Base-by-base conservation (phyloP, 2,113 vertebrate genomes). In the Toxotes jaculatrix region DNA sequence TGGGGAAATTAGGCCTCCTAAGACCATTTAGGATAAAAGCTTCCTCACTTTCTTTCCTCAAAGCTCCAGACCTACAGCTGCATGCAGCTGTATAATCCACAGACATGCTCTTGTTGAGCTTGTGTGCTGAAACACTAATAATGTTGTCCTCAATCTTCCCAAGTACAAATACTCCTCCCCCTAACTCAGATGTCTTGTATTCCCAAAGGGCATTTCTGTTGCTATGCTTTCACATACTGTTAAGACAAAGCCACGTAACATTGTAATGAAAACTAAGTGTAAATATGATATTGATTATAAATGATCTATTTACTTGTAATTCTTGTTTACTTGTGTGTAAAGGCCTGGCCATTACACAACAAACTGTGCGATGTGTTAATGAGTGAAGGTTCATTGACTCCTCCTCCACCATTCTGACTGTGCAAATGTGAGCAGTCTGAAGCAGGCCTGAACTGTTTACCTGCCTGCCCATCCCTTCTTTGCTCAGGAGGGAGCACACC, bases 61-160 rank as follows among this genome's bases (percentile, higher is more conserved):
- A 51, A 69, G 31, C 21, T 47, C 49, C 42, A 43, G 61, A 16
- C 27, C 40, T 42, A 21, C 77, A 81, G 77, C 60, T 80, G 51
- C 56, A 49, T 73, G 64, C 63, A 71, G 77, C 80, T 88, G 75
- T 65, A 40, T 62, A 38, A 34, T 4, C 0, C 75, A 87, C 78
- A 88, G 19, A 64, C 47, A 3, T 27, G 40, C 74, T 62, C 72
- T 87, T 90, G 82, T 87, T 79, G 27, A 68, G 57, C 61, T 74
- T 65, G 55, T 68, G 7, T 47, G 55, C 55, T 74, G 31, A 71
- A 85, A 88, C 84, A 87, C 53, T 71, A 32, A 47, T 32, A 34
- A 32, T 82, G 81, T 82, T 89, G 77, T 89, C 45, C 16, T 69
- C 16, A n/a, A 56, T 45, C 62, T 53, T 4, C 32, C 60, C 4